Conservation (phyloP, 1,140 invertebrate species). For the Hylaeus anthracinus region DNA sequence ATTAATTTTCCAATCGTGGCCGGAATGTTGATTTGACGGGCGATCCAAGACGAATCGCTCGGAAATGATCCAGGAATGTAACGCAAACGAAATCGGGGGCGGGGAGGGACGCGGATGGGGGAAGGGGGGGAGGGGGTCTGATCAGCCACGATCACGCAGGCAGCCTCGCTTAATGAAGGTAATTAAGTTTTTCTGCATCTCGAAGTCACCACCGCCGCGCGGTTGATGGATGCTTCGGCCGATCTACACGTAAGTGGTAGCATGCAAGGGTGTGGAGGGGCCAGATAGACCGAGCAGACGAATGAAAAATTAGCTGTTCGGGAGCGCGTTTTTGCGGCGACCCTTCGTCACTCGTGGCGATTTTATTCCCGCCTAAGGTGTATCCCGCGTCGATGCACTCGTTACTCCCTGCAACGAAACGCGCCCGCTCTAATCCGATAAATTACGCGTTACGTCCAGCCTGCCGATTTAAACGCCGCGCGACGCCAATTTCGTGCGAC, state of each 20-base stretch:
- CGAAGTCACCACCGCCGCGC: slow-evolving; percentile 69
- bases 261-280: slow-evolving; percentile 54
- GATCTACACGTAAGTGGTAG: slow-evolving; percentile 73
- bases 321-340: slow-evolving; percentile 65
- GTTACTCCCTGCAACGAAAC: slow-evolving; percentile 51
- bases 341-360: slow-evolving; percentile 68
- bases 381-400: slow-evolving; percentile 64
- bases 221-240: slow-evolving; percentile 77
- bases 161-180: slow-evolving; percentile 78
- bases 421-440: slow-evolving; percentile 45
- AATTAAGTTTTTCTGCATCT: slow-evolving; percentile 80
- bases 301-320: slow-evolving; percentile 77
- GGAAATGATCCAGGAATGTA: slow-evolving; percentile 42
- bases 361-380: slow-evolving; percentile 72
- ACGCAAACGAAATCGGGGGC: slow-evolving; percentile 33
- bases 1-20: slow-evolving; percentile 23
- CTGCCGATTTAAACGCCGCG: slow-evolving; percentile 27
- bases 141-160: slow-evolving; percentile 65
- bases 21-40: slow-evolving; percentile 58
- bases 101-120: not conserved
- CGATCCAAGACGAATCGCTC: slow-evolving; percentile 50
- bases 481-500: slow-evolving; percentile 16
- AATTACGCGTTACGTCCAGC: slow-evolving; percentile 41
- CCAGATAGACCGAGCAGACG: slow-evolving; percentile 71
- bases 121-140: slow-evolving; percentile 11